Conservation (phyloP, 2,797 vertebrate species). For the Rhynchotus rufescens region DNA sequence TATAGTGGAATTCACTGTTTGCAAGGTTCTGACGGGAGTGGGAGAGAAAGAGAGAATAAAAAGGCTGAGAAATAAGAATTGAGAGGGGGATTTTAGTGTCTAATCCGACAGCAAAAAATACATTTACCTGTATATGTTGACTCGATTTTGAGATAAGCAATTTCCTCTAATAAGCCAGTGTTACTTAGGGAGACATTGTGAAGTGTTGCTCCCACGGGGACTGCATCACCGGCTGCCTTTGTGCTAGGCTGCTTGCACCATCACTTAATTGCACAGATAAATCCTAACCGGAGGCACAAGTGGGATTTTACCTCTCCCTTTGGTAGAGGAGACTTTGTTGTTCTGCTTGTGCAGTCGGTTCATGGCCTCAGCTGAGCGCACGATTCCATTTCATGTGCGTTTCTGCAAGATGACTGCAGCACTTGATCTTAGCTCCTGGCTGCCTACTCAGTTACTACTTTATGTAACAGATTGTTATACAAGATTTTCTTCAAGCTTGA, state of each 20-base stretch:
- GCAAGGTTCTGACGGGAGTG: not conserved
- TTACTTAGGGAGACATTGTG: not conserved
- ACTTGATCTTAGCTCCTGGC: not conserved
- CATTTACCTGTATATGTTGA: not conserved
- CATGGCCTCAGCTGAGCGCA: not conserved
- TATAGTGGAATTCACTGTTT: not conserved
- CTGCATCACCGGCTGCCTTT: constrained; percentile 27
- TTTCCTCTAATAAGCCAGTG: not conserved
- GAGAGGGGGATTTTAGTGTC: not conserved
- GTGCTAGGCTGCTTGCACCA: not conserved
- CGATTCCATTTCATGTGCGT: not conserved
- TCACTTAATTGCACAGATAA: not conserved
- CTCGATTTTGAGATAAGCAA: not conserved
- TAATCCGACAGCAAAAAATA: not conserved
- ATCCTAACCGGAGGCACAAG: not conserved
- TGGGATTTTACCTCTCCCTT: not conserved
- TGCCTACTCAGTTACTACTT: not conserved
- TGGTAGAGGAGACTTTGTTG: not conserved
- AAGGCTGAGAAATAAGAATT: not conserved
- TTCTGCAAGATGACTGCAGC: not conserved
- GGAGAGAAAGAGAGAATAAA: not conserved
- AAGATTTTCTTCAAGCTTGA: not conserved
- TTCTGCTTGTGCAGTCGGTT: not conserved
- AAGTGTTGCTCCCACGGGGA: constrained; percentile 34
- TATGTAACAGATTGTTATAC: not conserved